phyloP scores from a whole-genome alignment of 2,113 vertebrate species.

The Ptilonorhynchus violaceus region DNA sequence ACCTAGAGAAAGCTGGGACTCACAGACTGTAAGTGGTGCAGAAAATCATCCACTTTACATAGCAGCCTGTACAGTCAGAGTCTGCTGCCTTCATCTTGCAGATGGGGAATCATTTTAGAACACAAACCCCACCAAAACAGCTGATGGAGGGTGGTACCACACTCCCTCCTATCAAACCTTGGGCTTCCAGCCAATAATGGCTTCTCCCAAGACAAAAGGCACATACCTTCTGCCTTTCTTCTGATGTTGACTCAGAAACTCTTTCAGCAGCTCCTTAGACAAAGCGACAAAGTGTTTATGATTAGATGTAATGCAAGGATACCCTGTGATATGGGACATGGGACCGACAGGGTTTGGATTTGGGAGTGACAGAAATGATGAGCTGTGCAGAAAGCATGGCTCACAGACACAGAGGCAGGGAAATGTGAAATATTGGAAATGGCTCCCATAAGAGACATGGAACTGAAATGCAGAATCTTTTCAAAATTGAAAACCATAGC shows the following conservation, averaged over 20 bases:
- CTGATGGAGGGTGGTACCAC: not conserved
- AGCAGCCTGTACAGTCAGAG: not conserved
- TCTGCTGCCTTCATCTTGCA: not conserved
- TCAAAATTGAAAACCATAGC: not conserved
- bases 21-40: not conserved
- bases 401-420: not conserved
- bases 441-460: not conserved
- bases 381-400: not conserved
- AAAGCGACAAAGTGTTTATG: not conserved
- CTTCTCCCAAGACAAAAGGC: conserved; percentile 22
- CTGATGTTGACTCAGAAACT: not conserved
- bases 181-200: not conserved
- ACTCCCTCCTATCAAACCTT: not conserved
- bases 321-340: not conserved
- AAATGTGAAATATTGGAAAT: not conserved
- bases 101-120: not conserved
- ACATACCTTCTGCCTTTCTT: conserved; percentile 4
- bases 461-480: conserved; percentile 16
- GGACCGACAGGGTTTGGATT: not conserved
- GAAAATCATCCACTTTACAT: not conserved
- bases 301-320: not conserved
- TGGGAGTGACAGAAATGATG: not conserved
- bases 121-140: not conserved
- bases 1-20: not conserved
- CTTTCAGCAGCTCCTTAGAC: not conserved